Conservation (phyloP, 2,888 invertebrate species). For the Tanytarsus gracilentus region DNA sequence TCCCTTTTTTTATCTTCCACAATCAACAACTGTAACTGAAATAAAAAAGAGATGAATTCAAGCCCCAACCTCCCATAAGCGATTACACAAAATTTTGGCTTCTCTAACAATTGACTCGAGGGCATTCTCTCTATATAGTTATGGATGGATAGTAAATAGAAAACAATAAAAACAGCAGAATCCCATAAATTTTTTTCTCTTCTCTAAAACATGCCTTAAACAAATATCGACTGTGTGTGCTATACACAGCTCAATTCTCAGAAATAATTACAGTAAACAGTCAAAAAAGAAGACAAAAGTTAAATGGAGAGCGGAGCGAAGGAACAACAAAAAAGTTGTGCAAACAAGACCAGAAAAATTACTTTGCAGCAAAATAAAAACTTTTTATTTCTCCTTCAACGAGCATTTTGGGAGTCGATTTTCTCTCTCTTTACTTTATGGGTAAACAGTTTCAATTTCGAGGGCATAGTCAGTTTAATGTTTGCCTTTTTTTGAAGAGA, state of each 20-base stretch:
- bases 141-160: conserved; percentile 6
- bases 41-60: too few relatives aligned
- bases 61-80: conserved; percentile 9
- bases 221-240: neutral
- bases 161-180: conserved; percentile 10
- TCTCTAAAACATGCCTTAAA: neutral
- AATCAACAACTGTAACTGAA: too few relatives aligned
- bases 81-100: conserved; percentile 1
- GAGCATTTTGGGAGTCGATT: neutral
- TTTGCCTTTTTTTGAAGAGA: neutral
- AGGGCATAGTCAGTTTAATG: neutral
- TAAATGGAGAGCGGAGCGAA: neutral
- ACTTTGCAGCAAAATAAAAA: neutral
- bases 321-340: neutral
- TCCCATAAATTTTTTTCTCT: conserved; percentile 8
- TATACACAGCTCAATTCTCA: neutral
- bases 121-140: neutral
- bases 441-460: conserved; percentile 10
- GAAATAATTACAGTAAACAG: conserved; percentile 15
- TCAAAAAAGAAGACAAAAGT: neutral
- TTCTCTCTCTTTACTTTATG: neutral
- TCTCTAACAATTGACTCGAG: conserved; percentile 1
- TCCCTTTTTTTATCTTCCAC: too few relatives aligned
- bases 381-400: too few relatives aligned
- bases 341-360: conserved; percentile 1